phyloP scores from a whole-genome alignment of 2,113 vertebrate genomes.

The Cardinalis cardinalis region DNA sequence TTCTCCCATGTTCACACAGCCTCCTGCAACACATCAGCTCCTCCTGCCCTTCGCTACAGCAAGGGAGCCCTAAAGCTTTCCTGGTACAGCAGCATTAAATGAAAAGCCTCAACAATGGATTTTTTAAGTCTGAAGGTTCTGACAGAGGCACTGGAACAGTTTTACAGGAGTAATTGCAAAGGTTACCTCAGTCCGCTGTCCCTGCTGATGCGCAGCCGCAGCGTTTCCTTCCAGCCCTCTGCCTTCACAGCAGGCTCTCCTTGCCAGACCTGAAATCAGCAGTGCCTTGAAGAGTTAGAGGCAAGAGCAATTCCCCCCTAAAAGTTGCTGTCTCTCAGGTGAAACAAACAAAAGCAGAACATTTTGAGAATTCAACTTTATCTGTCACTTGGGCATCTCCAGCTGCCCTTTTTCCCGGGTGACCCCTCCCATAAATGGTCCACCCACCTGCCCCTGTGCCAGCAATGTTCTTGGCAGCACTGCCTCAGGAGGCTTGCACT shows the following conservation, averaged over 20 bases:
- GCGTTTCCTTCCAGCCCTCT: background rate
- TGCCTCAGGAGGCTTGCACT: background rate
- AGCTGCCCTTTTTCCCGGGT: background rate
- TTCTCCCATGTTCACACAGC: rapidly evolving
- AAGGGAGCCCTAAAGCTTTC: background rate
- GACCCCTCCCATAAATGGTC: rapidly evolving
- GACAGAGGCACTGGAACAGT: background rate
- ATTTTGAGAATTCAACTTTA: background rate
- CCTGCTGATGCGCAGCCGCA: rapidly evolving
- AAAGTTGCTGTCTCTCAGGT: background rate
- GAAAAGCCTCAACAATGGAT: background rate
- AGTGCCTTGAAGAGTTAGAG: background rate
- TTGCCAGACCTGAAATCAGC: background rate
- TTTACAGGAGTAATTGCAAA: background rate
- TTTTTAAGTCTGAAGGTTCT: background rate
- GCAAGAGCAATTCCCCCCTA: background rate
- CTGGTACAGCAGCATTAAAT: background rate
- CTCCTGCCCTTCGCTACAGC: background rate
- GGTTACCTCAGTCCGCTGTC: background rate
- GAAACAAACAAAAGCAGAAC: background rate
- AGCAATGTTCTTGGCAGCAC: background rate
- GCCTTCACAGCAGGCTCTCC: background rate
- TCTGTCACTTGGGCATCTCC: background rate
- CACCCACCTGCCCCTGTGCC: rapidly evolving
- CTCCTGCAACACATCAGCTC: no score